Evolutionary conservation across 1,140 invertebrate genomes (phyloP).

Genomic region (Atta cephalotes): DNA sequence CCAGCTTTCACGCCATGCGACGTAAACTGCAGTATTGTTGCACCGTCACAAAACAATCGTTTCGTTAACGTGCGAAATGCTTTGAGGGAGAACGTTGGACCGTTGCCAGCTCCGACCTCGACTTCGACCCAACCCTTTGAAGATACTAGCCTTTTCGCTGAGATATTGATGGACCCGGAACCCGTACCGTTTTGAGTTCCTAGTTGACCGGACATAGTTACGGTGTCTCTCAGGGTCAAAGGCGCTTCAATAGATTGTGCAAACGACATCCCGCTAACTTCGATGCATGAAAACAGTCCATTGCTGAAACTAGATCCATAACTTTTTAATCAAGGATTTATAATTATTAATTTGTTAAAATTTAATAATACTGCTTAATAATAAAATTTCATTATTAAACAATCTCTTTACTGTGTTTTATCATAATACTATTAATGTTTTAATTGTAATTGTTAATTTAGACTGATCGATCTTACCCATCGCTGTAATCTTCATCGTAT

Average conservation of each 20-base stretch:
- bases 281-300: constrained; percentile 90
- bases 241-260: constrained; percentile 97
- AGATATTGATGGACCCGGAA: constrained; percentile 91
- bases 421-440: background rate
- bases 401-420: background rate
- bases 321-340: background rate
- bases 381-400: constrained; percentile 63
- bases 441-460: constrained; percentile 20
- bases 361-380: constrained; percentile 25
- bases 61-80: constrained; percentile 90
- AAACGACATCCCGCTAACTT: constrained; percentile 96
- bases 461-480: constrained; percentile 76
- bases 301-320: constrained; percentile 84
- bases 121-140: constrained; percentile 94
- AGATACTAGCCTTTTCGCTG: constrained; percentile 91
- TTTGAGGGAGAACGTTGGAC: constrained; percentile 91
- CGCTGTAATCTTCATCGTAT: constrained; percentile 90
- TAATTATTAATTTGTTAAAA: background rate
- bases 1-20: constrained; percentile 90
- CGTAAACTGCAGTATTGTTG: constrained; percentile 90
- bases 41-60: constrained; percentile 91
- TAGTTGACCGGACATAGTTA: constrained; percentile 92
- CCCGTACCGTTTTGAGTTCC: constrained; percentile 95
- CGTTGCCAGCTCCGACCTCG: constrained; percentile 93
- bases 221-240: constrained; percentile 93